Base-by-base conservation (phyloP, 2,888 invertebrate species). In the Oligia latruncula region DNA sequence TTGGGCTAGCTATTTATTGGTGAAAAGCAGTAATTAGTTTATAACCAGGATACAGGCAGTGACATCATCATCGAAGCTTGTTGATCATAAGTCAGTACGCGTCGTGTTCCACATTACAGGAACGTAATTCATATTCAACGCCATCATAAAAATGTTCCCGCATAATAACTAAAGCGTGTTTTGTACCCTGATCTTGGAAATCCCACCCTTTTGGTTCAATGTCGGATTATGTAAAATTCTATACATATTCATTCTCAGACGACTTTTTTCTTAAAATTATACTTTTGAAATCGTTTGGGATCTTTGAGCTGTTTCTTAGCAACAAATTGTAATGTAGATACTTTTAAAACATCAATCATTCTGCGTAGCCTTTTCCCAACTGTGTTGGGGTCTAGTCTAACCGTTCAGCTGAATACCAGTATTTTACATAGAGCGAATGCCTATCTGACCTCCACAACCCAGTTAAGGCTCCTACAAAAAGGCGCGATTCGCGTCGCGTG, bases 101-200 rank as follows among this genome's bases (percentile, higher is more conserved):
- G 76, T 84, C 71, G n/a, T 77, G 66, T 74, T 55, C 67, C 68
- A 71, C 58, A 87, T 74, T 80, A 77, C 23, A 66, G 66, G 58
- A 74, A 77, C 67, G 72, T 77, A 77, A 82, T 80, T 89, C 64
- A 79, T 83, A 89, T 85, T 83, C 80, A 85, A 78, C 74, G 65
- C 77, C 77, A n/a, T 77, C 83, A 80, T 72, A 80, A 74, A 77
- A 81, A 75, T 78, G 55, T 80, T 65, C 74, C 67, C 66, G 65
- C 75, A 83, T 78, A 83, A 78, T 71, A 81, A 79, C 74, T 83
- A 70, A 75, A 68, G 55, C 77, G 55, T 70, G 70, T 75, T 78
- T 78, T 77, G 9, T 75, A 60, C 40, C 49, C 80, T 79, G 71
- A 77, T 80, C 79, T 78, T 74, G 81, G 75, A 88, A 84, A 74